Percentiles rank a stretch among this genome's conserved stretches.
phyloP scores from a whole-genome alignment of 2,113 vertebrate species.

The Miniopterus natalensis region DNA sequence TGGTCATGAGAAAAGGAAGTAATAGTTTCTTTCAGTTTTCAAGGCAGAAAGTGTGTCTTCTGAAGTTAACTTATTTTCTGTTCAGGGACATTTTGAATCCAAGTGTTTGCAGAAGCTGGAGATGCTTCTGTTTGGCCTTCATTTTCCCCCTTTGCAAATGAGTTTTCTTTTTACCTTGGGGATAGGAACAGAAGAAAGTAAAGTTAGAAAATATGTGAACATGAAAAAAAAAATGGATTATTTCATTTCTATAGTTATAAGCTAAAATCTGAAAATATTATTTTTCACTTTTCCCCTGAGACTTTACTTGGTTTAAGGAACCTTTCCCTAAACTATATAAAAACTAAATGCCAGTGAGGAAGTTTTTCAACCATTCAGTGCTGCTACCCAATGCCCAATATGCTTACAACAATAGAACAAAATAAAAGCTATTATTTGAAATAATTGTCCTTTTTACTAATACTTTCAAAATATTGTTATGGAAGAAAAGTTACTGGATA shows the following conservation, averaged over 20 bases:
- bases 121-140: slow-evolving; percentile 89
- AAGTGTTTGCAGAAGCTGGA: slow-evolving; percentile 89
- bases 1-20: slow-evolving; percentile 87
- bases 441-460: background rate
- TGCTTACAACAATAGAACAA: background rate
- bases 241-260: background rate
- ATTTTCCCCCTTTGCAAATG: slow-evolving; percentile 87
- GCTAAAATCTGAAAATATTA: background rate
- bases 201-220: slow-evolving; percentile 63
- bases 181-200: slow-evolving; percentile 69
- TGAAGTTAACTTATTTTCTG: slow-evolving; percentile 90
- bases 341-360: background rate
- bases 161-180: slow-evolving; percentile 95
- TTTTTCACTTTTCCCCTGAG: background rate
- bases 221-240: slow-evolving; percentile 1
- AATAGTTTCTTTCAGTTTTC: slow-evolving; percentile 88
- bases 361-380: background rate
- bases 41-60: slow-evolving; percentile 93
- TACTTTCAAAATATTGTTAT: slow-evolving; percentile 24
- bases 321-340: background rate
- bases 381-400: background rate
- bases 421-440: slow-evolving; percentile 35
- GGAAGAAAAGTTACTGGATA: background rate
- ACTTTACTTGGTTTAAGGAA: slow-evolving; percentile 11
- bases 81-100: slow-evolving; percentile 87